A percentile compares a stretch with the other conserved stretches of the same genome.
Evolutionary conservation across 2,888 invertebrate genomes (phyloP).

Genomic region (Pheosia gnoma): DNA sequence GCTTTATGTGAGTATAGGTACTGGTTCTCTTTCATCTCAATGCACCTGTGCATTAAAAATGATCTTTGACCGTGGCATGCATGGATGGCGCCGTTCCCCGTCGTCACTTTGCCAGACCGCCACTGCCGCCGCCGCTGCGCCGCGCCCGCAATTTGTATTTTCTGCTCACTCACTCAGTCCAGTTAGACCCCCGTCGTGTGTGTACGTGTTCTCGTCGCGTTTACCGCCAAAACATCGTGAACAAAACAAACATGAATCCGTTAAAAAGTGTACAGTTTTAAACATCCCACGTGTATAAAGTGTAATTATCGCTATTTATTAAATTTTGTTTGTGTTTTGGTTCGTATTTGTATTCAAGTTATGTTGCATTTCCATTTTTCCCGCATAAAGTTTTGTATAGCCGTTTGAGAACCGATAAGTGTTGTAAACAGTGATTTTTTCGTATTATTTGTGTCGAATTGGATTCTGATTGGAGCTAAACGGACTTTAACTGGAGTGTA

Average conservation of each 20-base stretch:
- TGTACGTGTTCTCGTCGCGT: constrained; percentile 46
- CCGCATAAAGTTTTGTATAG: constrained; percentile 25
- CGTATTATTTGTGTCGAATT: constrained; percentile 51
- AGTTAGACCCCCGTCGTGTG: constrained; percentile 54
- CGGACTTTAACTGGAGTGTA: constrained; percentile 29
- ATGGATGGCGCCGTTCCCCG: no score
- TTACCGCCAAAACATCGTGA: constrained; percentile 54
- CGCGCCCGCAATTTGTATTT: constrained; percentile 16
- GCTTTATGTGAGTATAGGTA: no score
- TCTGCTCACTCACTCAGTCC: constrained; percentile 62
- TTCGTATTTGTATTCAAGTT: constrained; percentile 39
- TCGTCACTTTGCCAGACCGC: no score
- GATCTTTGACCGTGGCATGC: no score
- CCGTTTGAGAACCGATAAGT: constrained; percentile 35
- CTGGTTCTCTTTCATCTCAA: no score
- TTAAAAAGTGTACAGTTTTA: constrained; percentile 43
- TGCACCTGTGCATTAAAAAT: no score
- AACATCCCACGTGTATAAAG: constrained; percentile 36
- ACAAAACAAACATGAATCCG: constrained; percentile 53
- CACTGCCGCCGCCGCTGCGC: background rate
- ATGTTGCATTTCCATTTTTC: constrained; percentile 46
- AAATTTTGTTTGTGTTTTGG: constrained; percentile 28
- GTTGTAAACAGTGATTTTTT: constrained; percentile 51
- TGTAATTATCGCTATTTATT: constrained; percentile 31
- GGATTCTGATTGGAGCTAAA: constrained; percentile 58